phyloP scores from a whole-genome alignment of 2,113 vertebrate genomes.

The Paracanthobrama guichenoti region DNA sequence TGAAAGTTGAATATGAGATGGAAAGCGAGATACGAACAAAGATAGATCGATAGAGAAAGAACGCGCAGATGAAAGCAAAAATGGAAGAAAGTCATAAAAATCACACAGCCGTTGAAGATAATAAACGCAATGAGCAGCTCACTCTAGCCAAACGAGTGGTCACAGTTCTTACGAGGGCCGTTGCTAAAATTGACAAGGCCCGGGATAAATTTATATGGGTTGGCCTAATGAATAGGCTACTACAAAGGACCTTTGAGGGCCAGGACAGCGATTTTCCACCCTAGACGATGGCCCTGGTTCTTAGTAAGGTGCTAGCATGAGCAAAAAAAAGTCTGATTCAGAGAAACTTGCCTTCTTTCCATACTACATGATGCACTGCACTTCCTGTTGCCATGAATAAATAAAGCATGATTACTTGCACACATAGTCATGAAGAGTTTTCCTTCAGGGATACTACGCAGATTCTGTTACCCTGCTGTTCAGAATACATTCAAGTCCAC shows the following conservation, averaged over 20 bases:
- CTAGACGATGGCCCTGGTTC: background rate
- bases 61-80: slow-evolving; percentile 29
- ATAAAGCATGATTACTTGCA: slow-evolving; percentile 54
- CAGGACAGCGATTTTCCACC: background rate
- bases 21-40: slow-evolving; percentile 21
- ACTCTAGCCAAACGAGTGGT: slow-evolving; percentile 5
- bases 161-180: background rate
- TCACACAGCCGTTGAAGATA: slow-evolving; percentile 45
- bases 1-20: background rate
- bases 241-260: background rate
- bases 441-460: slow-evolving; percentile 25
- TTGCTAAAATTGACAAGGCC: background rate
- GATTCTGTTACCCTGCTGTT: slow-evolving; percentile 6
- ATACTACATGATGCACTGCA: slow-evolving; percentile 16
- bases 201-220: background rate
- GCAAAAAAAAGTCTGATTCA: background rate
- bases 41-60: slow-evolving; percentile 23
- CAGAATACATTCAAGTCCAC: slow-evolving; percentile 48
- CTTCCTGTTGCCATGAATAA: slow-evolving; percentile 47
- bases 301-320: background rate
- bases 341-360: slow-evolving; percentile 15
- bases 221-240: background rate
- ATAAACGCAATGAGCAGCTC: slow-evolving; percentile 42
- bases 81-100: slow-evolving; percentile 39
- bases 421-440: slow-evolving; percentile 29